Base-by-base conservation (phyloP, 1,140 invertebrate species). In the Chironomus striatipennis region DNA sequence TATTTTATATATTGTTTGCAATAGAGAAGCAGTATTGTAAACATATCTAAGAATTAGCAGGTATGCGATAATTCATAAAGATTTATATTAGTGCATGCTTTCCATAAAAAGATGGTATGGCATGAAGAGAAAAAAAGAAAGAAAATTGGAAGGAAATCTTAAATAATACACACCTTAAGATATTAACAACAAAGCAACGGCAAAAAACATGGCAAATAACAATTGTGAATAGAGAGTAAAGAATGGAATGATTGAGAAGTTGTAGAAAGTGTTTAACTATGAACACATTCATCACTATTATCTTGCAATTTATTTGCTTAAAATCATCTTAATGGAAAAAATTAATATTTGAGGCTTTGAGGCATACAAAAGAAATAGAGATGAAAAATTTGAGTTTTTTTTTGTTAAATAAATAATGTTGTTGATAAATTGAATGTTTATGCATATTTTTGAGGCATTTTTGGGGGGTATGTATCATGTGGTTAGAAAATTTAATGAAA, bases 31-130 rank as follows among this genome's bases (percentile, higher is more conserved):
- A 5, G n/a, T n/a, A 8, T 67, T 18, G 7, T 8, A 70, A 18
- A 70, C 17, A 70, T 70, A 18, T 70, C 20, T 70, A 20, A 21
- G 65, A 70, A 70, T 70, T 70, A 70, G 65, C 65, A 70, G 65
- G 65, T 70, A 70, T 70, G 65, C 65, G 65, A 70, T 70, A 70
- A 70, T 70, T 70, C 20, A 70, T 70, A 70, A 18, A 70, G 20
- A 57, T 57, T 57, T 57, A 57, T 57, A 57, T 57, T 57, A 57
- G 47, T 57, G 47, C 47, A 57, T 57, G 47, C 47, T 57, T 34
- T 57, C 47, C 47, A 57, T 57, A 57, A 57, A 57, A 57, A 57
- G 47, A 12, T n/a, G n/a, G 12, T 10, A n/a, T 12, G 15, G 12
- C 42, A 47, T 2, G 43, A 9, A n/a, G 15, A 4, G 15, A 10